Evolutionary conservation across 2,797 vertebrate genomes (phyloP), one percentile per base, ranked within the genome.

Genomic region (Brachymystax lenok): DNA sequence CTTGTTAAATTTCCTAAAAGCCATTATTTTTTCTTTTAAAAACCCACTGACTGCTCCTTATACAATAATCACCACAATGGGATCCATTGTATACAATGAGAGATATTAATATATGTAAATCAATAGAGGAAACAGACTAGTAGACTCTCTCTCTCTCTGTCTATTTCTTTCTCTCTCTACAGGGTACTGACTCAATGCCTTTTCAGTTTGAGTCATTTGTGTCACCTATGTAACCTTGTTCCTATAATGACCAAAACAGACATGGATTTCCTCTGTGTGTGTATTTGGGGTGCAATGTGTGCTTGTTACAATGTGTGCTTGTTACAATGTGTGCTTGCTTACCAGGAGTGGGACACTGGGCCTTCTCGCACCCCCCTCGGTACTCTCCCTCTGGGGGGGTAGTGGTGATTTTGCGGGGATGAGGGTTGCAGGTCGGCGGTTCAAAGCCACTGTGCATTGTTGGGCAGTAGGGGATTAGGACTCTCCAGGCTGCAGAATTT

Each of bases 371-470:
- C 88, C 87, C 90, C 88, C 90, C 85, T 86, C 86, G 84, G 69
- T 79, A 75, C 33, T 35, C 33, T 5, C 1, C 33, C 33, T 35
- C 33, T 35, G 86, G 80, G 86, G 84, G 87, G 72, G 69, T 83
- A 81, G 89, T 85, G 88, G 79, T 85, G 91, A 90, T 66, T 75
- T 33, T 10, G 81, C 78, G 82, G 74, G 82, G 86, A 88, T 46
- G 40, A 46, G 94, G 92, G 91, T 87, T 91, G 90, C 88, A 94
- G 92, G 94, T 94, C 94, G 93, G 92, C 93, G 96, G 97, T 98
- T 98, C 97, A 99, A 99, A 99, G 98, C 96, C 95, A 97, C 96
- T 95, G 95, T 96, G 96, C 97, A 98, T 99, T 99, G 97, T 99
- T 99, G 96, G 95, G 95, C 95, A 95, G 96, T 95, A 94, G 95